Conservation (phyloP, 1,140 invertebrate species). For the Apocrypta bakeri region DNA sequence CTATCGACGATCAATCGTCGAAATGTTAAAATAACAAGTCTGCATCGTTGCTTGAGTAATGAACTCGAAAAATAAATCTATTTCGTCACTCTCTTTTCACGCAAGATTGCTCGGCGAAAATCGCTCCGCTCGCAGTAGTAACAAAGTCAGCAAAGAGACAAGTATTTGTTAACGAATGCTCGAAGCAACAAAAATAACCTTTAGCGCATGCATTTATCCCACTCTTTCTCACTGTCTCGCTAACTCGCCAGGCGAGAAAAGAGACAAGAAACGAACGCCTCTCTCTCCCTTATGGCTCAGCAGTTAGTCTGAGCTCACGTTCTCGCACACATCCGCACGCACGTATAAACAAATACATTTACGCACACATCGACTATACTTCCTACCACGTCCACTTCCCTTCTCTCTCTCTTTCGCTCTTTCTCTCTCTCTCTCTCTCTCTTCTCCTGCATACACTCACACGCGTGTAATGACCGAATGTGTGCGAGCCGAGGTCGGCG, state of each 20-base stretch:
- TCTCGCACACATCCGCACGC: conserved; percentile 48
- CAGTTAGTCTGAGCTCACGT: not conserved
- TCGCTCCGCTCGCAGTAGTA: too few species aligned
- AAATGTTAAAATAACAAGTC: too few species aligned
- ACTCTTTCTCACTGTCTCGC: conserved; percentile 33
- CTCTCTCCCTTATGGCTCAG: conserved; percentile 12
- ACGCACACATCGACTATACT: not conserved
- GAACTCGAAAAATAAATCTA: too few species aligned
- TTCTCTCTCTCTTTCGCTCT: conserved; percentile 43
- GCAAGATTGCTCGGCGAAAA: too few species aligned
- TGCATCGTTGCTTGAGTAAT: too few species aligned
- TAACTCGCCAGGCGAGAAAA: conserved; percentile 36
- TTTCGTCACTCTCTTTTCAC: too few species aligned
- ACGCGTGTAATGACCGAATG: conserved; percentile 42
- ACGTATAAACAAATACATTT: not conserved
- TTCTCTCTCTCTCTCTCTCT: too few species aligned
- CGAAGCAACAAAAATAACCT: conserved; percentile 15
- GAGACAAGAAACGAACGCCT: conserved; percentile 1
- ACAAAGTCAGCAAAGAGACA: not conserved
- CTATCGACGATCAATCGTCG: too few species aligned
- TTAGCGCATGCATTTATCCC: not conserved
- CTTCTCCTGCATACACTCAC: conserved; percentile 36
- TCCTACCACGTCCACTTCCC: conserved; percentile 40
- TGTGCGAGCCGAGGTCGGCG: conserved; percentile 53
- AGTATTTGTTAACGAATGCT: conserved; percentile 4